Evolutionary conservation across 2,113 vertebrate genomes (phyloP), one percentile per base, ranked within the genome.

Genomic region (Pyxicephalus adspersus): DNA sequence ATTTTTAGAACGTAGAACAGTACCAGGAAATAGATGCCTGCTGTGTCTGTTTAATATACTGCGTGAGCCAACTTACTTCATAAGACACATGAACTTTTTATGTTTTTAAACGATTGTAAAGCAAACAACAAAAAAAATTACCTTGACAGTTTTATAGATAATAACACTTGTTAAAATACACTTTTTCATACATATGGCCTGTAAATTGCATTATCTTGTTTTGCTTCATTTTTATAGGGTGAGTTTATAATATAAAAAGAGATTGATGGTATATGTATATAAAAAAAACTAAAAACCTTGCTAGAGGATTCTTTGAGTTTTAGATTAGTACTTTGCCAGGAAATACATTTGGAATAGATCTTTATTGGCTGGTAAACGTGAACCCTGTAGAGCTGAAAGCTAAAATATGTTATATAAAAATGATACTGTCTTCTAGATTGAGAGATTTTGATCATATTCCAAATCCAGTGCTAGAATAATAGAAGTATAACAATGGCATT

Each of bases 91-190:
- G 52, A 57, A 5, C 29, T 34, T 73, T 52, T 57, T 31, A 73
- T 74, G 54, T 60, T 60, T 74, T 58, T 18, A 74, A 34, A 60
- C 34, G n/a, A 60, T 74, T 58, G 60, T 57, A 74, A 60, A 60
- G 17, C n/a, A n/a, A n/a, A n/a, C n/a, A n/a, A n/a, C n/a, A n/a
- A 74, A 60, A 58, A 28, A 15, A 60, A 18, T 19, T 26, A 58
- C 19, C 17, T 60, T 74, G 71, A 74, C 54, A 74, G 54, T 19
- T 74, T 74, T 60, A 58, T 74, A 60, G 5, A 38, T 70, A 68
- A 68, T 31, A 57, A 57, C 19, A 16, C 70, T 57, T 58, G 26
- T 57, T 73, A 34, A 74, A 74, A 38, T 58, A 29, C 18, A 38
- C 28, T 74, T 54, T 74, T 60, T 23, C 29, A 31, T 25, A 74